Evolutionary conservation across 1,140 invertebrate genomes (phyloP).

Genomic region (Bombyx mandarina): DNA sequence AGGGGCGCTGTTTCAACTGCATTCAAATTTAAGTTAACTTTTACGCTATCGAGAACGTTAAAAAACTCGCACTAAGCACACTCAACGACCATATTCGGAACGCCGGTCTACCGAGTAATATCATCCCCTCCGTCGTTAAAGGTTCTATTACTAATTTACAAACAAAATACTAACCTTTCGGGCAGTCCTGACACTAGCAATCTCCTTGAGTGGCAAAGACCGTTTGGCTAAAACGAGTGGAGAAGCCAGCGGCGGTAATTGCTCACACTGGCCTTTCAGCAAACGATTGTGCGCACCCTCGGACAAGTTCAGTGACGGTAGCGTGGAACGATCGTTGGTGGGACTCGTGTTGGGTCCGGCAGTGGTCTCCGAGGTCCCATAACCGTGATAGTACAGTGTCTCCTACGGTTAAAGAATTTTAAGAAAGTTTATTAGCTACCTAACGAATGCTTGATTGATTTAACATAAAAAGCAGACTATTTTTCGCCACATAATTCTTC

Average conservation of each 20-base stretch:
- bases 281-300: slow-evolving; percentile 41
- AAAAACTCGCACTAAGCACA: too few relatives aligned
- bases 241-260: slow-evolving; percentile 59
- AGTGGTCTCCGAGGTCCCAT: slow-evolving; percentile 62
- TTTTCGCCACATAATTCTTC: too few relatives aligned
- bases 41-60: too few relatives aligned
- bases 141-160: too few relatives aligned
- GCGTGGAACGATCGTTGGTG: slow-evolving; percentile 43
- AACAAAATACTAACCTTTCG: slow-evolving; percentile 34
- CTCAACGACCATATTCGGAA: too few relatives aligned
- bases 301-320: slow-evolving; percentile 48
- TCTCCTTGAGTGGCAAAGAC: slow-evolving; percentile 30
- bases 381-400: slow-evolving; percentile 66
- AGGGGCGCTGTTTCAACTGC: too few relatives aligned
- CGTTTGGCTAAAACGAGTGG: slow-evolving; percentile 48
- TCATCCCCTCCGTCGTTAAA: too few relatives aligned
- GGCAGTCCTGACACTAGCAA: slow-evolving; percentile 27
- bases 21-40: too few relatives aligned
- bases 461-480: too few relatives aligned
- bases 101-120: too few relatives aligned
- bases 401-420: slow-evolving; percentile 31
- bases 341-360: slow-evolving; percentile 40
- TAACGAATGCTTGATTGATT: too few relatives aligned
- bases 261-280: slow-evolving; percentile 47
- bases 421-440: too few relatives aligned